Evolutionary conservation across 2,797 vertebrate genomes (phyloP), one percentile per base, ranked within the genome.

Genomic region (Periparus ater): DNA sequence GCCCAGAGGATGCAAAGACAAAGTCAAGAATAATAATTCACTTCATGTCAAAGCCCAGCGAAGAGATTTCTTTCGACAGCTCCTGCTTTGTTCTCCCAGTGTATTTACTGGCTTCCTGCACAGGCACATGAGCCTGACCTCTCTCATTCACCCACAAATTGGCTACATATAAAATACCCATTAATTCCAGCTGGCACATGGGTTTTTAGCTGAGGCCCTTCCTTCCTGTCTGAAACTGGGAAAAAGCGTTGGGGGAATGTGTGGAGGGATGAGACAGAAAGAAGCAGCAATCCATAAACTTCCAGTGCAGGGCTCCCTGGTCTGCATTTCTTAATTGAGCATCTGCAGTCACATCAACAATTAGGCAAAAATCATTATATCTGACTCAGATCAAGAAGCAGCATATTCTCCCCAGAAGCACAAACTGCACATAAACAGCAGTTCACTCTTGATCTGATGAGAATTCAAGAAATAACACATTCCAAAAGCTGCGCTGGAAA

Each of bases 381-480:
- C 17, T 22, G 27, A 50, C 57, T 34, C 68, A 65, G 53, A 67
- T 45, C 45, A 67, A 44, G 25, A 32, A 30, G 23, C 3, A 16
- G 23, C 8, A 42, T 9, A 16, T 17, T 55, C 16, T 80, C 13
- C 29, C 9, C 36, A 68, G n/a, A 71, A 67, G 22, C 40, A 48
- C 0, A 3, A 83, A n/a, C 27, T 2, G 13, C 22, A 68, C 0
- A 1, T 6, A 36, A 79, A 29, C 1, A 53, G 17, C n/a, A 48
- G 11, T 17, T 34, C 23, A 38, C 26, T 74, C 53, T 50, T 11
- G 13, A 75, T 48, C 29, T 57, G 36, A 53, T 17, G 13, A 67
- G 34, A 71, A 71, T 25, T 53, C 50, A 65, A 86, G 18, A 84
- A 84, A 65, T n/a, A 76, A 74, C 44, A 34, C 16, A 53, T 40